phyloP scores from a whole-genome alignment of 2,888 invertebrate genomes.

The Leptinotarsa juncta region DNA sequence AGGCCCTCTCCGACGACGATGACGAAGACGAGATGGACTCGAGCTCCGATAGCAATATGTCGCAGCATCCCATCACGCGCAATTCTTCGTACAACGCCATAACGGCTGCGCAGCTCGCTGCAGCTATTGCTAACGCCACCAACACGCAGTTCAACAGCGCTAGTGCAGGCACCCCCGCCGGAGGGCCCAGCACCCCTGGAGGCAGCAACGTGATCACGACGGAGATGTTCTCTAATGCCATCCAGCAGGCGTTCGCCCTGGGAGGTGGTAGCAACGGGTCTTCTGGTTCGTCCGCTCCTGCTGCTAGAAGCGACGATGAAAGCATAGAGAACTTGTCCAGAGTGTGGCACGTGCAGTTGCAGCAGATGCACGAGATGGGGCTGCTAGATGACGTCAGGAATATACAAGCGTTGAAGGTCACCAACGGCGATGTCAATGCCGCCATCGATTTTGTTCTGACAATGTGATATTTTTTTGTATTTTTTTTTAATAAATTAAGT shows the following conservation, averaged over 20 bases:
- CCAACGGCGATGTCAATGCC: conserved; percentile 87
- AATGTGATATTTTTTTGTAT: background rate
- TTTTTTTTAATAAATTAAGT: background rate
- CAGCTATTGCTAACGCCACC: conserved; percentile 75
- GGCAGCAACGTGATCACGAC: conserved; percentile 72
- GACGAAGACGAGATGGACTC: conserved; percentile 71
- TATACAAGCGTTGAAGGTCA: conserved; percentile 84
- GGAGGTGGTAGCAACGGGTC: conserved; percentile 41
- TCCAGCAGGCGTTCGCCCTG: conserved; percentile 74
- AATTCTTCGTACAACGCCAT: conserved; percentile 68
- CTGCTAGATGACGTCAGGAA: conserved; percentile 86
- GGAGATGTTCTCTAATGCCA: conserved; percentile 84
- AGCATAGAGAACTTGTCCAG: conserved; percentile 57
- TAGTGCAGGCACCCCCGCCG: conserved; percentile 52
- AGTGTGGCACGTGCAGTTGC: conserved; percentile 71
- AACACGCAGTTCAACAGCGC: conserved; percentile 56
- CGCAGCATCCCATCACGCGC: conserved; percentile 55
- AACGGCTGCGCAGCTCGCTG: conserved; percentile 80
- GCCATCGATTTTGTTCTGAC: conserved; percentile 89
- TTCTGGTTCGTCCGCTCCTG: conserved; percentile 15
- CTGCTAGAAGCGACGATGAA: conserved; percentile 47
- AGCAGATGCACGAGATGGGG: conserved; percentile 92
- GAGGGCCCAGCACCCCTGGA: conserved; percentile 47
- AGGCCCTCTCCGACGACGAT: conserved; percentile 70
- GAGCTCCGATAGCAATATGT: conserved; percentile 57